Evolutionary conservation across 1,140 invertebrate species (phyloP).

Genomic region (Melanaphis sacchari): DNA sequence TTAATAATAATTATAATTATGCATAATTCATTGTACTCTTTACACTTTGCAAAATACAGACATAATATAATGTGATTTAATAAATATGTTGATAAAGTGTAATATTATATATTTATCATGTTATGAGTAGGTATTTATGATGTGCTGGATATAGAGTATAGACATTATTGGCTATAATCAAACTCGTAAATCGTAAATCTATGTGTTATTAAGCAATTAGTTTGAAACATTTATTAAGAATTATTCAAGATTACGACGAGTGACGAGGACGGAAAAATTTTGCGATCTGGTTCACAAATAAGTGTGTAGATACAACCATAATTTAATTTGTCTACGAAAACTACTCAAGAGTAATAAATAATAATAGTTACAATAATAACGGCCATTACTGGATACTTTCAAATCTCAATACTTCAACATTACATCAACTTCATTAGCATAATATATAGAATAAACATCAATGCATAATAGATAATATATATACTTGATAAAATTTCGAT

Average conservation of each 20-base stretch:
- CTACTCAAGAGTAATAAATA: neutral
- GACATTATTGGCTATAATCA: neutral
- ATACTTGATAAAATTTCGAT: neutral
- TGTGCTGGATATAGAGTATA: no score
- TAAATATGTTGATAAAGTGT: neutral
- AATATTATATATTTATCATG: neutral
- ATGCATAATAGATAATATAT: neutral
- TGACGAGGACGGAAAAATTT: neutral
- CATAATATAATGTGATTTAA: neutral
- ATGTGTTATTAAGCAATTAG: neutral
- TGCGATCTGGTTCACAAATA: neutral
- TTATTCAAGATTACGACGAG: neutral
- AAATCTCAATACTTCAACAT: neutral
- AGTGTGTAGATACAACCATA: neutral
- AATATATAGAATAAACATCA: neutral
- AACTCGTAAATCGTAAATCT: neutral
- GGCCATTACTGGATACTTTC: neutral
- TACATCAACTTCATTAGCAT: neutral
- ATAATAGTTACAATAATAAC: slow-evolving; percentile 5
- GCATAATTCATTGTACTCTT: no score
- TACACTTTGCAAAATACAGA: no score
- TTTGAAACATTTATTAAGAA: neutral
- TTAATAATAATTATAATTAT: no score
- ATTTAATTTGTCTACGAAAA: neutral
- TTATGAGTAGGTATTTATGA: neutral